phyloP scores from a whole-genome alignment of 1,140 invertebrate genomes.

The Drosophila sechellia region DNA sequence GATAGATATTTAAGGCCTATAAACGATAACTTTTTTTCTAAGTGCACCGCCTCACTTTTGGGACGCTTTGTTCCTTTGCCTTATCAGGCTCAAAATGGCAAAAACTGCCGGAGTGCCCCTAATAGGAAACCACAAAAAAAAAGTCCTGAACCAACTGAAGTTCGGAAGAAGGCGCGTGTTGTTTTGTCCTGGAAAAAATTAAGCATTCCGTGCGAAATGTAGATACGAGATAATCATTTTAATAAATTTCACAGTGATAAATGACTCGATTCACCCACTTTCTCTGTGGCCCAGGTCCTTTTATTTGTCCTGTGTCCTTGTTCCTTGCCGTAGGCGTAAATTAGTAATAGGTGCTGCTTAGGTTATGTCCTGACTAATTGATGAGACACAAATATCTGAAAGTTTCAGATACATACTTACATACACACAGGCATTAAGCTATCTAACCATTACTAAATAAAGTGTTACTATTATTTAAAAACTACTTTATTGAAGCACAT shows the following conservation, averaged over 20 bases:
- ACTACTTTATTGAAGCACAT: neutral
- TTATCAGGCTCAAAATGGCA: constrained; percentile 42
- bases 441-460: no score
- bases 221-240: constrained; percentile 81
- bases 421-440: no score
- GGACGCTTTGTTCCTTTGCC: neutral
- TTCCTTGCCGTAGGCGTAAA: constrained; percentile 48
- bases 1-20: no score
- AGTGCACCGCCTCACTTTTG: constrained; percentile 27
- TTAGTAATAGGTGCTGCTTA: constrained; percentile 67
- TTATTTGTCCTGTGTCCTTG: constrained; percentile 18
- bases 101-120: constrained; percentile 33
- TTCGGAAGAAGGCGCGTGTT: constrained; percentile 11
- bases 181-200: constrained; percentile 56
- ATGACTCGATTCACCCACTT: constrained; percentile 44
- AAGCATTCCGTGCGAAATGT: constrained; percentile 80
- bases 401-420: no score
- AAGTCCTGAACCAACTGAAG: constrained; percentile 3
- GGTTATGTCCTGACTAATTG: constrained; percentile 39
- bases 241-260: constrained; percentile 82
- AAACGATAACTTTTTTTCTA: neutral
- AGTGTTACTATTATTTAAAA: neutral
- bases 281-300: neutral
- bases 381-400: constrained; percentile 16
- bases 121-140: constrained; percentile 25